These are phyloP conservation scores for Agonopterix arenella DNA, from an alignment of 2,888 invertebrate species.

Conservation along the genomic window DNA sequence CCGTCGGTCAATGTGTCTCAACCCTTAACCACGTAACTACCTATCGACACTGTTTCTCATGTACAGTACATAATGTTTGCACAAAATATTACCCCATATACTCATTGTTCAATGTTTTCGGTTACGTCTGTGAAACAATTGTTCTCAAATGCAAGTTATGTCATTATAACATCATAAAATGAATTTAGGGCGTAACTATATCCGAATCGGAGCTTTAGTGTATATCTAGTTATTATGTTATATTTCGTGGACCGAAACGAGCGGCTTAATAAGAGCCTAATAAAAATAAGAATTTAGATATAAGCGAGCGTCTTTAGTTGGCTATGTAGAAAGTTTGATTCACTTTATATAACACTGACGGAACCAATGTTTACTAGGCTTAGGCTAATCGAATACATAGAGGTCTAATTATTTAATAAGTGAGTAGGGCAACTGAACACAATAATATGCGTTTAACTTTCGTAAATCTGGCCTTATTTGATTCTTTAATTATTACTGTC, in stretches of 20 bases:
- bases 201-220: constrained; percentile 30
- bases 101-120: too few relatives aligned
- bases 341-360: constrained; percentile 34
- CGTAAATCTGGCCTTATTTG: constrained; percentile 40
- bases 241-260: constrained; percentile 42
- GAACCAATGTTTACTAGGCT: constrained; percentile 65
- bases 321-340: constrained; percentile 43
- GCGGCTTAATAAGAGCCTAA: constrained; percentile 49
- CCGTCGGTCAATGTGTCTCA: too few relatives aligned
- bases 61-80: too few relatives aligned
- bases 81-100: too few relatives aligned
- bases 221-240: constrained; percentile 40
- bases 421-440: constrained; percentile 35
- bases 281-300: constrained; percentile 48
- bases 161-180: too few relatives aligned
- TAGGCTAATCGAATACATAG: constrained; percentile 31
- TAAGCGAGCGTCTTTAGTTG: constrained; percentile 52
- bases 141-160: too few relatives aligned
- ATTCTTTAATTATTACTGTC: constrained; percentile 29
- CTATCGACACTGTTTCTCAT: too few relatives aligned
- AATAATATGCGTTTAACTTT: constrained; percentile 38
- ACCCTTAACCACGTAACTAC: too few relatives aligned
- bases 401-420: constrained; percentile 49
- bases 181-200: constrained; percentile 13
- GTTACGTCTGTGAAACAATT: too few relatives aligned